Conservation (phyloP, 2,888 invertebrate species). For the Rapana venosa region DNA sequence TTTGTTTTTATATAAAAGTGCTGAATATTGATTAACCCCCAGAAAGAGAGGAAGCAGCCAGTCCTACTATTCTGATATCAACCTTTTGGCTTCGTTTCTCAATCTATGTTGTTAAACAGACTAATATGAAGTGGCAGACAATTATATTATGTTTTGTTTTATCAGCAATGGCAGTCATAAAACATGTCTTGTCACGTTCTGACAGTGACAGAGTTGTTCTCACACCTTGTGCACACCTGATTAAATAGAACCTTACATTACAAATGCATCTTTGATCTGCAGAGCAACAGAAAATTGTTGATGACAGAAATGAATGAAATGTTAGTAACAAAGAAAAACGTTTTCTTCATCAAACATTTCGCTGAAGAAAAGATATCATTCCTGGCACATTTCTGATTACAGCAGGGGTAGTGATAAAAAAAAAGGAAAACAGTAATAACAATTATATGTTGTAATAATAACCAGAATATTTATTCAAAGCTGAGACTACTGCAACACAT, state of each 20-base stretch:
- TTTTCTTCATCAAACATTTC: not conserved
- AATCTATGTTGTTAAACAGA: no score
- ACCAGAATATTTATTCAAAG: slow-evolving; percentile 13
- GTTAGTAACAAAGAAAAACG: not conserved
- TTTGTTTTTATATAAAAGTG: no score
- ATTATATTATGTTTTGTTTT: no score
- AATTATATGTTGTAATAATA: not conserved
- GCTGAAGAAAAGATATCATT: not conserved
- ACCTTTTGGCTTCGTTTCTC: no score
- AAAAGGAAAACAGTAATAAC: not conserved
- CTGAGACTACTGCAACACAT: slow-evolving; percentile 5
- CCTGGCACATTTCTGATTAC: slow-evolving; percentile 22
- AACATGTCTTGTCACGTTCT: no score
- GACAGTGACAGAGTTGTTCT: no score
- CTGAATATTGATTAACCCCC: no score
- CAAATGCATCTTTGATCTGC: not conserved
- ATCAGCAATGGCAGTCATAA: no score
- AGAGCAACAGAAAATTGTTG: not conserved
- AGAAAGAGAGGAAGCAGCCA: no score
- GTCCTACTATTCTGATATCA: no score
- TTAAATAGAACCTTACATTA: not conserved
- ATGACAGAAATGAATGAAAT: not conserved
- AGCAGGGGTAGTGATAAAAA: not conserved
- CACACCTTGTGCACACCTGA: no score
- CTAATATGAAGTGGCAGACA: no score